Evolutionary conservation across 1,140 invertebrate genomes (phyloP).

Genomic region (Protaetia brevitarsis): DNA sequence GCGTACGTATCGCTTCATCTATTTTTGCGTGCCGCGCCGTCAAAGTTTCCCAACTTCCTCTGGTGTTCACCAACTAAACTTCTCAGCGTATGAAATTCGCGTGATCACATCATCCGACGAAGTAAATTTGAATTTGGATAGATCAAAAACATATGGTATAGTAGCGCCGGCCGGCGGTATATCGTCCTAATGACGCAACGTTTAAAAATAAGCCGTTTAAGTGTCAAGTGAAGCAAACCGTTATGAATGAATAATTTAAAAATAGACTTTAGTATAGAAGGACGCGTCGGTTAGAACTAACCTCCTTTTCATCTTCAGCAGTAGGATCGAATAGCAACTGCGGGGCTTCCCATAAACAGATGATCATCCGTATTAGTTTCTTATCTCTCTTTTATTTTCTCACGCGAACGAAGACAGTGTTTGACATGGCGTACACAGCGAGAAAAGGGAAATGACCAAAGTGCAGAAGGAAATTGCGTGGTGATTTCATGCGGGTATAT

Average conservation of each 20-base stretch:
- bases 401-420: too few relatives aligned
- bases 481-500: too few relatives aligned
- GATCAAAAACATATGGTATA: not conserved
- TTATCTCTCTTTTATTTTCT: not conserved
- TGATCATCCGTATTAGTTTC: not conserved
- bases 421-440: too few relatives aligned
- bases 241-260: slow-evolving; percentile 15
- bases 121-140: not conserved
- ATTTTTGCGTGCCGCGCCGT: not conserved
- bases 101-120: too few relatives aligned
- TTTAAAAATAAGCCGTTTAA: not conserved
- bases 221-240: not conserved
- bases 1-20: not conserved
- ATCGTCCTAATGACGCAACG: not conserved
- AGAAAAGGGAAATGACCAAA: too few relatives aligned
- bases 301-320: not conserved
- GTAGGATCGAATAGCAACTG: not conserved
- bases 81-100: not conserved
- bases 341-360: not conserved
- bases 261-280: not conserved
- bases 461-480: too few relatives aligned
- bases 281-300: not conserved
- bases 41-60: not conserved
- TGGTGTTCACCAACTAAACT: not conserved
- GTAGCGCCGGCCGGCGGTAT: too few relatives aligned